Evolutionary conservation across 2,797 vertebrate species (phyloP).

Genomic region (Bucorvus abyssinicus): DNA sequence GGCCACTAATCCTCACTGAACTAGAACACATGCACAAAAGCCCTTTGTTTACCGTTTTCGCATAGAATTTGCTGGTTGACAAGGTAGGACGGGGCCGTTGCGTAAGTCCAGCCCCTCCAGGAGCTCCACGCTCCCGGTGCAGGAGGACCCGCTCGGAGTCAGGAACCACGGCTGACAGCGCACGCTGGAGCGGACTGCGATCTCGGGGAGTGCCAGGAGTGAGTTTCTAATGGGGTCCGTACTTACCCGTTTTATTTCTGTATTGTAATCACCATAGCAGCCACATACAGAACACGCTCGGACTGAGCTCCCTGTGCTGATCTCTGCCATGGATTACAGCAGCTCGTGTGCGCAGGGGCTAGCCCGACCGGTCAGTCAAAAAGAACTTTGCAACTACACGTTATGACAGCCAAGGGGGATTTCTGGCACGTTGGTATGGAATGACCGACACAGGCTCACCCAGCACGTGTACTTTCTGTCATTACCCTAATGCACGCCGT

Average conservation of each 20-base stretch:
- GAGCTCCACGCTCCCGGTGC: not conserved
- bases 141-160: not conserved
- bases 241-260: conserved; percentile 65
- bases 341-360: not conserved
- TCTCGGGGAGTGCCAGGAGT: conserved; percentile 43
- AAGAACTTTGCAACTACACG: not conserved
- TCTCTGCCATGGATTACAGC: not conserved
- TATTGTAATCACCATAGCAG: conserved; percentile 60
- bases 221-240: conserved; percentile 52
- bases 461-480: not conserved
- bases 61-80: conserved; percentile 9
- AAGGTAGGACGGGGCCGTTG: conserved; percentile 22
- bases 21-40: not conserved
- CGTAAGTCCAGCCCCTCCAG: not conserved
- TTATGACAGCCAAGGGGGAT: not conserved
- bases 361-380: not conserved
- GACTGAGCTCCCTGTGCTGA: not conserved
- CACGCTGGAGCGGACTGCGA: not conserved
- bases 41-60: conserved; percentile 15
- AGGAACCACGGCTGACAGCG: not conserved
- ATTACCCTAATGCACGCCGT: not conserved
- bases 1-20: not conserved
- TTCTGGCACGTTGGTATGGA: not conserved
- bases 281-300: conserved; percentile 49
- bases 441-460: not conserved